phyloP scores from a whole-genome alignment of 2,113 vertebrate genomes.

The Tretioscincus oriximinensis region DNA sequence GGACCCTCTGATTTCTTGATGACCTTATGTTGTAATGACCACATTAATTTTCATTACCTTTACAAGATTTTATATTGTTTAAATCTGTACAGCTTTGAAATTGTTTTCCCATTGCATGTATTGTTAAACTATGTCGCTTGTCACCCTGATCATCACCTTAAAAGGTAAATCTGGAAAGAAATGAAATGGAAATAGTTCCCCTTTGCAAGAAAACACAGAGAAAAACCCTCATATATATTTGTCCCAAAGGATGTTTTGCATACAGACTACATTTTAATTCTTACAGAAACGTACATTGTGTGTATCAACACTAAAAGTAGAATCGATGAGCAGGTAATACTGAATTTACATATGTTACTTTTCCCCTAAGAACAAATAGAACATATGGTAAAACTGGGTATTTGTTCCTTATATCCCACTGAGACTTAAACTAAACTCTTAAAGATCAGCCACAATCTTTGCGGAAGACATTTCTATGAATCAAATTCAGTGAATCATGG shows the following conservation, averaged over 20 bases:
- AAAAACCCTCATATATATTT: not conserved
- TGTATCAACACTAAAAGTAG: slow-evolving; percentile 9
- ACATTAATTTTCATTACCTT: too few species aligned
- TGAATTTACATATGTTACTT: slow-evolving; percentile 30
- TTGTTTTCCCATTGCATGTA: too few species aligned
- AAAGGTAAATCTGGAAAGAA: too few species aligned
- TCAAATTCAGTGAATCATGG: slow-evolving; percentile 63
- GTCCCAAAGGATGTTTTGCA: not conserved
- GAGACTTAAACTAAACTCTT: slow-evolving; percentile 35
- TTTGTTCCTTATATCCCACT: slow-evolving; percentile 55
- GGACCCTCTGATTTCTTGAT: too few species aligned
- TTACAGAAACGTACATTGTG: not conserved
- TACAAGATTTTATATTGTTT: too few species aligned
- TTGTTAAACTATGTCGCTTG: too few species aligned
- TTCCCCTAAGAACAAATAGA: slow-evolving; percentile 18
- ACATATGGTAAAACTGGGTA: slow-evolving; percentile 32
- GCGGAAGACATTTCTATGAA: slow-evolving; percentile 40
- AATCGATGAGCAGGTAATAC: not conserved
- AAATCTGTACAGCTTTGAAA: too few species aligned
- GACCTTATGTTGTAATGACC: too few species aligned
- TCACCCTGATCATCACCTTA: not conserved
- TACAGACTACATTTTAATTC: not conserved
- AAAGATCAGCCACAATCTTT: not conserved
- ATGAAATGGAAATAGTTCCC: too few species aligned
- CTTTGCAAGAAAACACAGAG: too few species aligned